These are phyloP conservation scores for Lateolabrax maculatus DNA, from an alignment of 2,797 vertebrate genomes.

Conservation along the genomic window DNA sequence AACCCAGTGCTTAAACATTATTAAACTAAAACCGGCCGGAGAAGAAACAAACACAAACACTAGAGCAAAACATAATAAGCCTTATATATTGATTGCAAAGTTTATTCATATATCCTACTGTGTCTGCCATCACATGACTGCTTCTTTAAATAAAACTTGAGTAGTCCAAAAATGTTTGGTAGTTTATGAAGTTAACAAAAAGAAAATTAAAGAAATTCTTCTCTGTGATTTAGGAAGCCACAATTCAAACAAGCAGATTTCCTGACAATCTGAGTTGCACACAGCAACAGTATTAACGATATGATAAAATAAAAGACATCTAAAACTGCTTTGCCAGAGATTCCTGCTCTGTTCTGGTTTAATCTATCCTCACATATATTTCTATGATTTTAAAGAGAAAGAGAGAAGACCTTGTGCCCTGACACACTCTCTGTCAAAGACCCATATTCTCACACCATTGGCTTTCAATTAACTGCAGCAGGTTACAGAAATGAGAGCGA, in stretches of 20 bases:
- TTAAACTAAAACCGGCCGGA: too few species aligned
- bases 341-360: slow-evolving; percentile 46
- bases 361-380: slow-evolving; percentile 62
- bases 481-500: slow-evolving; percentile 68
- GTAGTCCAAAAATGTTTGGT: too few species aligned
- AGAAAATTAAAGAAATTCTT: slow-evolving; percentile 18
- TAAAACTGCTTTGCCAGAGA: slow-evolving; percentile 30
- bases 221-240: slow-evolving; percentile 23
- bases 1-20: too few species aligned
- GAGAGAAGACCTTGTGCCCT: slow-evolving; percentile 57
- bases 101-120: too few species aligned
- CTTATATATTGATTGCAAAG: too few species aligned
- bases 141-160: too few species aligned
- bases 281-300: slow-evolving; percentile 23
- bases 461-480: slow-evolving; percentile 83
- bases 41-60: too few species aligned
- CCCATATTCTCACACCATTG: slow-evolving; percentile 82
- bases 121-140: too few species aligned
- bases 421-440: slow-evolving; percentile 73
- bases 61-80: too few species aligned
- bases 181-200: too few species aligned
- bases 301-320: slow-evolving; percentile 52
- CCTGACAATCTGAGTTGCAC: slow-evolving; percentile 25
- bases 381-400: slow-evolving; percentile 47
- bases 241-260: slow-evolving; percentile 40